phyloP scores from a whole-genome alignment of 2,888 invertebrate species.

The Harpalus rufipes region DNA sequence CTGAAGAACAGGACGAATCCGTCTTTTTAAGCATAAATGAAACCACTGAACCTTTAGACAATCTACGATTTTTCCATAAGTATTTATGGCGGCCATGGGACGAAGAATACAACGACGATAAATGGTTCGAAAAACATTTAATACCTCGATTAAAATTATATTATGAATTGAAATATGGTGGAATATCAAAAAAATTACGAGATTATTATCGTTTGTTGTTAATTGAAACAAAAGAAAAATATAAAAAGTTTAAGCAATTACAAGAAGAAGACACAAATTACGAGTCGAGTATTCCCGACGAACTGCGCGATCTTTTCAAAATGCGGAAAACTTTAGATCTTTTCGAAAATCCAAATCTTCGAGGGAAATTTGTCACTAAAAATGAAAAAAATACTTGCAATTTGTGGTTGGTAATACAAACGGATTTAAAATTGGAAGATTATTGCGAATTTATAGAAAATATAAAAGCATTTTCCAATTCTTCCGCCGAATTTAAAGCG shows the following conservation, averaged over 20 bases:
- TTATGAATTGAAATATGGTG: constrained; percentile 80
- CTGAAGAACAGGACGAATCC: constrained; percentile 80
- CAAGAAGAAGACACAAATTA: constrained; percentile 73
- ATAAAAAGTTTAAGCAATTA: constrained; percentile 76
- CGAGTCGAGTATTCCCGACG: constrained; percentile 75
- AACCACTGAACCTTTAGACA: constrained; percentile 83
- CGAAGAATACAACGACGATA: constrained; percentile 82
- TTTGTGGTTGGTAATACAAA: constrained; percentile 77
- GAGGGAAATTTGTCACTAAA: constrained; percentile 74
- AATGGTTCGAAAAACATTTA: constrained; percentile 80
- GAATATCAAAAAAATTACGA: constrained; percentile 78
- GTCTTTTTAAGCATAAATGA: constrained; percentile 79
- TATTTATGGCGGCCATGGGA: constrained; percentile 87
- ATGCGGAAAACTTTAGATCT: constrained; percentile 81
- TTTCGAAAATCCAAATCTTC: constrained; percentile 80
- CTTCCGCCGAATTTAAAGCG: constrained; percentile 76
- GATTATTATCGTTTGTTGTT: constrained; percentile 79
- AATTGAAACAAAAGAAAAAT: constrained; percentile 78
- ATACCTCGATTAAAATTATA: constrained; percentile 79
- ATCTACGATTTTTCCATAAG: constrained; percentile 83
- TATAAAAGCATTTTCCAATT: constrained; percentile 75
- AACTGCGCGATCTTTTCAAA: constrained; percentile 79
- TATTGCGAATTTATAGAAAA: constrained; percentile 77
- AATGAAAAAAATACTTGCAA: constrained; percentile 68
- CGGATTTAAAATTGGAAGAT: constrained; percentile 76